phyloP scores from a whole-genome alignment of 2,797 vertebrate species.

The Pseudomugil tenellus region DNA sequence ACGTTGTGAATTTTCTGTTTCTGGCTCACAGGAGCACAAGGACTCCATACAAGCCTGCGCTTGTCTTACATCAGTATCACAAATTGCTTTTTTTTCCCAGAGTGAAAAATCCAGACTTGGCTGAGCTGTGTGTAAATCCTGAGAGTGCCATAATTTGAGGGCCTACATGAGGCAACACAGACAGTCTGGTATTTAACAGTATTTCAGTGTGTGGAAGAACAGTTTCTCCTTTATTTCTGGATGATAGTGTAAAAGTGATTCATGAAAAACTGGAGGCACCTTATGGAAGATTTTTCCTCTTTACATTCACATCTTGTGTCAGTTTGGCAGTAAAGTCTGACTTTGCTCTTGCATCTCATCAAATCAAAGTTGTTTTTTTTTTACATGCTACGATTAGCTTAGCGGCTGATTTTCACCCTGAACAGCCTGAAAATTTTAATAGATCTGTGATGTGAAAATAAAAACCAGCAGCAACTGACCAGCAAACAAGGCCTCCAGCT shows the following conservation, averaged over 20 bases:
- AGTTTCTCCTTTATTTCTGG: constrained; percentile 52
- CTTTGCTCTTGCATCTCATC: background rate
- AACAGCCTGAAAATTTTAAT: constrained; percentile 2
- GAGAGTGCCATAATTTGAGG: constrained; percentile 49
- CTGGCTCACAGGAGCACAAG: constrained; percentile 14
- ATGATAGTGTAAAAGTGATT: constrained; percentile 15
- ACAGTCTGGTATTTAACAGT: constrained; percentile 55
- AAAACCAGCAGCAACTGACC: constrained; percentile 61
- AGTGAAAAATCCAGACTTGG: constrained; percentile 48
- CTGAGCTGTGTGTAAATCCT: constrained; percentile 40
- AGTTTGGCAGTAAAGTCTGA: constrained; percentile 10
- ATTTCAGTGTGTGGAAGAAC: constrained; percentile 49
- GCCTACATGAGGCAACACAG: constrained; percentile 53
- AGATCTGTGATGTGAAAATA: background rate
- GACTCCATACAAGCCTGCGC: constrained; percentile 49
- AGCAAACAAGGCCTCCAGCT: constrained; percentile 86
- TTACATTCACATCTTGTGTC: constrained; percentile 27
- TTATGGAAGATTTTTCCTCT: constrained; percentile 13
- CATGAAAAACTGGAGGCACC: constrained; percentile 36
- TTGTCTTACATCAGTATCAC: constrained; percentile 57
- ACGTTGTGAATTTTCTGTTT: constrained; percentile 20
- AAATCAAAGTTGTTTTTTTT: constrained; percentile 1
- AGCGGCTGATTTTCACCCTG: constrained; percentile 2
- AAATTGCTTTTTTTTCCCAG: constrained; percentile 35
- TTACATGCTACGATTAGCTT: constrained; percentile 1